Percentiles rank a stretch among this genome's conserved stretches.
phyloP scores from a whole-genome alignment of 23 tunicate genomes.

The Phallusia fumigata region DNA sequence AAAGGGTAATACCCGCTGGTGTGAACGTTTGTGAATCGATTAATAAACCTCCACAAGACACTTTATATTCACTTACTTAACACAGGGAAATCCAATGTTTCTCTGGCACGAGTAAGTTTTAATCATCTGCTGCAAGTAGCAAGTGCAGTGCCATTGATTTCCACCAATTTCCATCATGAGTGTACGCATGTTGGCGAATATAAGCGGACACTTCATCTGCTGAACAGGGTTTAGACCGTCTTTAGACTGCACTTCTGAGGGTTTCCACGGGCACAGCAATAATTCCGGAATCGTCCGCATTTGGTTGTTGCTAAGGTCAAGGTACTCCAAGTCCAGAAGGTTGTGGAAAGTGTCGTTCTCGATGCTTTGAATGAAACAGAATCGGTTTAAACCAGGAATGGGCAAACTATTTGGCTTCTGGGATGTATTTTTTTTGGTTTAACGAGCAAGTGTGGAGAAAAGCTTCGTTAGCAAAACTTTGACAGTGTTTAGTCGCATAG shows the following conservation, averaged over 20 bases:
- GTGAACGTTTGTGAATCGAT: too few relatives aligned
- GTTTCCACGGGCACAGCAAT: slow-evolving; percentile 51
- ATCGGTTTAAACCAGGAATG: too few relatives aligned
- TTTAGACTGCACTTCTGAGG: neutral
- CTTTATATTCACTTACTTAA: slow-evolving; percentile 12
- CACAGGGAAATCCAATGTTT: slow-evolving; percentile 11
- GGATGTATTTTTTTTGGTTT: too few relatives aligned
- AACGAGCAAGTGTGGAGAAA: too few relatives aligned
- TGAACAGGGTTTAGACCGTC: neutral
- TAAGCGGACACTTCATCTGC: neutral
- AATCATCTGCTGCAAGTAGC: slow-evolving; percentile 39
- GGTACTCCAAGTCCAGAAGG: slow-evolving; percentile 28
- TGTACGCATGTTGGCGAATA: neutral
- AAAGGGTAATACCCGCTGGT: too few relatives aligned
- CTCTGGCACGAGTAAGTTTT: slow-evolving; percentile 27
- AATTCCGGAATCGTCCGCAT: slow-evolving; percentile 31
- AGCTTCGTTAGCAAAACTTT: too few relatives aligned
- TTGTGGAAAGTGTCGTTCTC: slow-evolving; percentile 35
- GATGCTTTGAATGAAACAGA: slow-evolving; percentile 24
- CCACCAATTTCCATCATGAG: slow-evolving; percentile 18
- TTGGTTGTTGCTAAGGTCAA: slow-evolving; percentile 46
- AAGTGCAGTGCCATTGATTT: slow-evolving; percentile 63
- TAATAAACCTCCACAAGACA: too few relatives aligned
- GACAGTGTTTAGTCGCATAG: too few relatives aligned
- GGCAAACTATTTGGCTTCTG: too few relatives aligned